Evolutionary conservation across 2,888 invertebrate genomes (phyloP), one percentile per base, ranked within the genome.

Genomic region (Sicus ferrugineus): DNA sequence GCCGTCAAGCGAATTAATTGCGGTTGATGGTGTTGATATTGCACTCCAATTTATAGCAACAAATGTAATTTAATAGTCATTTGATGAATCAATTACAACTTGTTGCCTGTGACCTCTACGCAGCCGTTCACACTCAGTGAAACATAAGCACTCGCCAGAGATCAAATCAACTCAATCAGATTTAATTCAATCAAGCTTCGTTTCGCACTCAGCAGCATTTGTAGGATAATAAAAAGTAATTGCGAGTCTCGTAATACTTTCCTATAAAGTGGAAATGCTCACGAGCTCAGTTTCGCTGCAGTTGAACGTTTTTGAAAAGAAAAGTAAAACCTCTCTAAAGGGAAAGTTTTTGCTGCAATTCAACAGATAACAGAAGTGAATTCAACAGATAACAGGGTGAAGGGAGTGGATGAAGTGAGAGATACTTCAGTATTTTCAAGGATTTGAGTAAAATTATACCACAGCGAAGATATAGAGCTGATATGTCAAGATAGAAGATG

Each of bases 151-250:
- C 11, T 3, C 23, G 6, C 42, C 42, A 26, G 38, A 42, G 38
- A 30, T 42, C 42, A 61, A 61, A 30, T 42, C 42, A 61, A 61
- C 42, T 61, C 23, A 61, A 61, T 61, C 38, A 61, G 23, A 42
- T 61, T 61, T 61, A 61, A 61, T 61, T 61, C 42, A 61, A 61
- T 61, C 42, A 38, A 61, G 11, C 38, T 42, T 42, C 26, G 14
- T 14, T 54, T 26, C 14, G 54, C 54, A 54, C 54, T 54, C 54
- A 23, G 28, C 23, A 19, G 21, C 38, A 34, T 54, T 59, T 26
- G 23, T 42, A 6, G 23, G 59, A n/a, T n/a, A 19, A 59, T 59
- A 31, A 34, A 59, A 59, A 30, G 19, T 59, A 31, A 59, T 19
- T 31, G 38, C 16, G 59, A 7, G 16, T 28, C 54, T 11, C 34